Percentiles rank a stretch among this genome's conserved stretches.
Evolutionary conservation across 2,888 invertebrate genomes (phyloP).

Genomic region (Xestoiulus laeticollis): DNA sequence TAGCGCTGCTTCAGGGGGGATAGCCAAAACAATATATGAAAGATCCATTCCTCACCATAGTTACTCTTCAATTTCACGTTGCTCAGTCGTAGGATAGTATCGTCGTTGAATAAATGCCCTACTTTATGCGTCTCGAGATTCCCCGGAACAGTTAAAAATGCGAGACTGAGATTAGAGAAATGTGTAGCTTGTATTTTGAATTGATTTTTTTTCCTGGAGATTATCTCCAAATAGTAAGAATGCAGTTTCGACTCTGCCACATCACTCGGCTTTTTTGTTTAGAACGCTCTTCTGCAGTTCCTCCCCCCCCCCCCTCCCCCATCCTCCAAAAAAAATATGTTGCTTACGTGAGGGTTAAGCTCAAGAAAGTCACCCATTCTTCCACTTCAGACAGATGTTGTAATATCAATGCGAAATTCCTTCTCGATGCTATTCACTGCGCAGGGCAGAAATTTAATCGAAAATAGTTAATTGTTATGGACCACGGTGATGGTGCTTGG

Average conservation of each 20-base stretch:
- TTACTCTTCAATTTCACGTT: neutral
- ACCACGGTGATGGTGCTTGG: neutral
- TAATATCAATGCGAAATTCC: neutral
- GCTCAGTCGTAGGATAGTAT: neutral
- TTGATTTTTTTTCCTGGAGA: neutral
- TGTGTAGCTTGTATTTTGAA: neutral
- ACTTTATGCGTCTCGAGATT: neutral
- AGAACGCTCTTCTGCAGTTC: neutral
- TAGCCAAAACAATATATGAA: neutral
- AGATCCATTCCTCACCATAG: neutral
- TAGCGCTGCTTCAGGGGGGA: neutral
- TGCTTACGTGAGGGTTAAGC: neutral
- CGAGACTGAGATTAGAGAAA: neutral
- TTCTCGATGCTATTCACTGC: neutral
- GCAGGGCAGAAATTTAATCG: neutral
- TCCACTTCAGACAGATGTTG: neutral
- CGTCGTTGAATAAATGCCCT: neutral
- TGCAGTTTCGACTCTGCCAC: neutral
- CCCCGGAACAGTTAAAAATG: neutral
- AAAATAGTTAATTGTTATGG: neutral
- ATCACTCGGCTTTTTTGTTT: neutral
- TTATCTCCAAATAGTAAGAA: neutral
- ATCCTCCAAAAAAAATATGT: no score
- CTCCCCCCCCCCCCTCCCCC: neutral
- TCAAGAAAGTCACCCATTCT: neutral